Evolutionary conservation across 1,140 invertebrate species (phyloP).

Genomic region (Apolygus lucorum): DNA sequence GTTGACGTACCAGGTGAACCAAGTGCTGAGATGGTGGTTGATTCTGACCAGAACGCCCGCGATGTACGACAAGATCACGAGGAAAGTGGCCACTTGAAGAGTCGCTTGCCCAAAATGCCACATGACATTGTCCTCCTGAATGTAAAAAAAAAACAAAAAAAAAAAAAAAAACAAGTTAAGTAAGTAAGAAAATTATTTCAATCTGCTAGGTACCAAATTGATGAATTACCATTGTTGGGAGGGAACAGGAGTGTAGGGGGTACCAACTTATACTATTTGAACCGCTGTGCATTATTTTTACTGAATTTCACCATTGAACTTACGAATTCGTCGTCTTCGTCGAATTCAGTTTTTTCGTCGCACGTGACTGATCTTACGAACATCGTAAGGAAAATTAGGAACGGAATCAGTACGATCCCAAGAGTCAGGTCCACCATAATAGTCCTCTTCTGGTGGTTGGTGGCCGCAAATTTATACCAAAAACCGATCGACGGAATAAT

Average conservation of each 20-base stretch:
- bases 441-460: background rate
- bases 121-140: background rate
- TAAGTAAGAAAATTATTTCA: too few relatives aligned
- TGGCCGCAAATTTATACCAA: background rate
- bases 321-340: background rate
- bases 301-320: too few relatives aligned
- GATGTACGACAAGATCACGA: background rate
- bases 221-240: too few relatives aligned
- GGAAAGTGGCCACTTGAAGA: background rate
- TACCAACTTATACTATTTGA: too few relatives aligned
- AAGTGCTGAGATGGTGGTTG: background rate
- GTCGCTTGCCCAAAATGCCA: background rate
- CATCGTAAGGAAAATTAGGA: background rate
- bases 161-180: too few relatives aligned
- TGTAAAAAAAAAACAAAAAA: too few relatives aligned
- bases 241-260: too few relatives aligned
- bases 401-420: background rate
- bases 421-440: background rate
- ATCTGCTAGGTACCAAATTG: too few relatives aligned
- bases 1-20: background rate
- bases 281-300: too few relatives aligned
- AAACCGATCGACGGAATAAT: background rate
- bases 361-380: background rate
- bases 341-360: background rate
- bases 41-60: background rate